These are phyloP conservation scores for Smithornis capensis DNA, from an alignment of 2,113 vertebrate genomes.

Conservation along the genomic window DNA sequence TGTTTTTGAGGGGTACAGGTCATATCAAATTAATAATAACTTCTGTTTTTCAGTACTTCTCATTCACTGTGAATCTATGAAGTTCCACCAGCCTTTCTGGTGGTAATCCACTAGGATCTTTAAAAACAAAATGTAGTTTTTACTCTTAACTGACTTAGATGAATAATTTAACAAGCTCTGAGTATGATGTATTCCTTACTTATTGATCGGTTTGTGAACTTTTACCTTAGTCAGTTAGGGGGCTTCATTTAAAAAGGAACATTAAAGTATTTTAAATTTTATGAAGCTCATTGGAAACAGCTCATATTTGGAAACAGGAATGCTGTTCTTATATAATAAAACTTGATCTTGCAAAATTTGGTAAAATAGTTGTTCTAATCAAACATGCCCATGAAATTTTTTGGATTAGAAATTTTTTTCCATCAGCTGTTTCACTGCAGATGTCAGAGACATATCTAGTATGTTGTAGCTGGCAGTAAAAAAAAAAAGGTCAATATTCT, in stretches of 20 bases:
- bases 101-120: not conserved
- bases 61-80: not conserved
- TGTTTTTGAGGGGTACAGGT: not conserved
- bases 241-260: not conserved
- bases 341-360: not conserved
- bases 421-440: not conserved
- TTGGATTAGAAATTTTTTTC: not conserved
- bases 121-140: not conserved
- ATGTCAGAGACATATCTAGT: not conserved
- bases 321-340: not conserved
- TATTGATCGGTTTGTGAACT: not conserved
- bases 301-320: not conserved
- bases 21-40: not conserved
- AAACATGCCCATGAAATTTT: not conserved
- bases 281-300: not conserved
- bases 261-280: not conserved
- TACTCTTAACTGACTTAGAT: not conserved
- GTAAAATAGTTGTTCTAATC: not conserved
- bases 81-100: not conserved
- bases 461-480: not conserved
- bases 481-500: not conserved
- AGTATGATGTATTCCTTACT: not conserved
- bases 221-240: not conserved
- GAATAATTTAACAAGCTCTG: not conserved
- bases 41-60: not conserved